phyloP scores from a whole-genome alignment of 2,113 vertebrate genomes.

The Asarcornis scutulata region DNA sequence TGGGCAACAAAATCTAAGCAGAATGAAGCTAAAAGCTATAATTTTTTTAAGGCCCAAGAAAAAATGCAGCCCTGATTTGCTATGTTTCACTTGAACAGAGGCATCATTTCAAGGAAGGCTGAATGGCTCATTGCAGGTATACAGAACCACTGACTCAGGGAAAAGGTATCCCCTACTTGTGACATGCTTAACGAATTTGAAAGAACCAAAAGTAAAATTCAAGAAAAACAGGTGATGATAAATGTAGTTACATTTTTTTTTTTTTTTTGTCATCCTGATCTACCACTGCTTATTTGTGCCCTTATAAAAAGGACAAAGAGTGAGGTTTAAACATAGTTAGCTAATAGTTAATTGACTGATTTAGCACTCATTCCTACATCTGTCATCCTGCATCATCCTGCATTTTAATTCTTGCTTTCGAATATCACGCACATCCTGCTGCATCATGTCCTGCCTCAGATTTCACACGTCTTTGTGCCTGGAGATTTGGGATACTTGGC shows the following conservation, averaged over 20 bases:
- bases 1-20: background rate
- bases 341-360: background rate
- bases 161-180: background rate
- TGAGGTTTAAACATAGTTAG: background rate
- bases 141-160: background rate
- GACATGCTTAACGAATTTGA: background rate
- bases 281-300: background rate
- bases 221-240: background rate
- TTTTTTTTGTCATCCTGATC: background rate
- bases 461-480: background rate
- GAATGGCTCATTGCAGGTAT: background rate
- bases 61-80: background rate
- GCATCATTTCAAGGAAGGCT: background rate
- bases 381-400: background rate
- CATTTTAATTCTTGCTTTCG: background rate
- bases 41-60: background rate
- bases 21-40: background rate
- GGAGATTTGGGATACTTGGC: background rate
- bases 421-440: background rate
- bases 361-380: background rate
- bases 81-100: background rate
- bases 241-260: background rate
- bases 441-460: background rate
- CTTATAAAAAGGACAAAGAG: background rate
- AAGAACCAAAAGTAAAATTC: background rate